Percentiles rank a stretch among this genome's conserved stretches.
Conservation (phyloP, 2,113 vertebrate genomes). For the Calidris pugnax region DNA sequence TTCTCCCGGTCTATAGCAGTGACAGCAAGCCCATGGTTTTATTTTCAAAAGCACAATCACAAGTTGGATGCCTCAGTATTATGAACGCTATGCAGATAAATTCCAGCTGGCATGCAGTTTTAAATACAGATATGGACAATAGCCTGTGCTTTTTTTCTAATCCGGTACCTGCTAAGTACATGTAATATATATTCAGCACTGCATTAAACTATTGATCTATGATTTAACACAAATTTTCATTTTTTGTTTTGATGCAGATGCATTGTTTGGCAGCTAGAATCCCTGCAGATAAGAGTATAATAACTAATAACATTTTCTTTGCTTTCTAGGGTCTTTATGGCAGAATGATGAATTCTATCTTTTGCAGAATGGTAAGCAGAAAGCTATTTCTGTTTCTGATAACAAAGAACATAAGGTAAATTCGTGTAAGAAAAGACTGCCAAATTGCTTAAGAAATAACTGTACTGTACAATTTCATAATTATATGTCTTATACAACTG, state of each 20-base stretch:
- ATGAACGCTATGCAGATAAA: background rate
- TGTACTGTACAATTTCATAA: constrained; percentile 60
- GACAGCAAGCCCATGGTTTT: background rate
- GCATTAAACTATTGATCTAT: constrained; percentile 60
- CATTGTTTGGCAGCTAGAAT: constrained; percentile 66
- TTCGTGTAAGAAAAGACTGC: constrained; percentile 43
- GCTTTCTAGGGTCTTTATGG: constrained; percentile 76
- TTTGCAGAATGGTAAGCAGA: constrained; percentile 77
- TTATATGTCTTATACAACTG: constrained; percentile 55
- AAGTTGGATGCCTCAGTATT: background rate
- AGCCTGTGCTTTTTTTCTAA: background rate
- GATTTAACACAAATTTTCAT: constrained; percentile 44
- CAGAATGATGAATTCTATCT: constrained; percentile 75
- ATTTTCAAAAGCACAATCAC: background rate
- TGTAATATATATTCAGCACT: background rate
- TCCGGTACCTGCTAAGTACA: background rate
- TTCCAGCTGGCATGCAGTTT: background rate
- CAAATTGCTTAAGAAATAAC: constrained; percentile 64
- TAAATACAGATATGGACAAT: background rate
- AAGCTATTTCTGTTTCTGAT: constrained; percentile 70
- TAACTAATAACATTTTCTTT: constrained; percentile 79
- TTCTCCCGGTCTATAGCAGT: background rate
- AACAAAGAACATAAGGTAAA: constrained; percentile 60
- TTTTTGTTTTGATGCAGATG: constrained; percentile 67
- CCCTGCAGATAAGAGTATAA: constrained; percentile 70